Evolutionary conservation across 2,113 vertebrate genomes (phyloP).

Genomic region (Raja brachyura): DNA sequence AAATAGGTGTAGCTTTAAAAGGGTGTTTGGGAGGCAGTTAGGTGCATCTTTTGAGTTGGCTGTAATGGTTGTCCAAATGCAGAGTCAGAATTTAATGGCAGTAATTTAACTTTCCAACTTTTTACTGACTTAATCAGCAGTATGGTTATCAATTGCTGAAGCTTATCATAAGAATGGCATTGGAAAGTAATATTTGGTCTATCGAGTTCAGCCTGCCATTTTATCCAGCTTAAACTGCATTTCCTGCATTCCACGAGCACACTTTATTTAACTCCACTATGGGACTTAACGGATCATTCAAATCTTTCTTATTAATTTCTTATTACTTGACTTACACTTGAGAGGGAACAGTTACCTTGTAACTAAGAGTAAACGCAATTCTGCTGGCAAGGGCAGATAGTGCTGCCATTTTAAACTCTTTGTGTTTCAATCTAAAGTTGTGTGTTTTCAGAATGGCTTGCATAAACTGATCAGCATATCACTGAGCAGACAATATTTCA

Average conservation of each 20-base stretch:
- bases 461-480: too few species aligned
- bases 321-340: too few species aligned
- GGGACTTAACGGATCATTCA: background rate
- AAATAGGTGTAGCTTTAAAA: too few species aligned
- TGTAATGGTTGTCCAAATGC: too few species aligned
- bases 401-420: too few species aligned
- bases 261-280: background rate
- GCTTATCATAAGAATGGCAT: too few species aligned
- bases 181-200: too few species aligned
- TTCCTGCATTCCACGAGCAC: background rate
- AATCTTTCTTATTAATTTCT: background rate
- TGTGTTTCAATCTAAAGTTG: too few species aligned
- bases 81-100: background rate
- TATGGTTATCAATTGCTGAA: background rate
- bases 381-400: background rate
- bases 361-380: background rate
- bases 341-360: background rate
- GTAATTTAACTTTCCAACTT: background rate
- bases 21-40: too few species aligned
- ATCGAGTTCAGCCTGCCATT: background rate
- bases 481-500: too few species aligned
- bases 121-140: background rate
- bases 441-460: too few species aligned
- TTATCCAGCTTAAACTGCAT: background rate
- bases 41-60: too few species aligned